Evolutionary conservation across 2,113 vertebrate genomes (phyloP).

Genomic region (Chionodraco myersi): DNA sequence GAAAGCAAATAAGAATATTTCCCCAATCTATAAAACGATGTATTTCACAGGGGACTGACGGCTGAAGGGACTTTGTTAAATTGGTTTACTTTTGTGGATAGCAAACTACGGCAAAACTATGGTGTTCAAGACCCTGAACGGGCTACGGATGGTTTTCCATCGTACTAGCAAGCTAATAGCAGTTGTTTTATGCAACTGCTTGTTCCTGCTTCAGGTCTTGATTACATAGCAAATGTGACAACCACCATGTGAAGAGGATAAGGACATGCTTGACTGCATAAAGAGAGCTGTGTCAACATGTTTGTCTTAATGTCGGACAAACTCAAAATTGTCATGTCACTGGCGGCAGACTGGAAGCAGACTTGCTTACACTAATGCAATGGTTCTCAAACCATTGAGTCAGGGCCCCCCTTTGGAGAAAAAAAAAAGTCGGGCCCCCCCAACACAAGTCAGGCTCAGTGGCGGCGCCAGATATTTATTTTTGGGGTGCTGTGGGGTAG

Average conservation of each 20-base stretch:
- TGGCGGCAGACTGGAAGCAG: neutral
- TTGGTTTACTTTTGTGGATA: neutral
- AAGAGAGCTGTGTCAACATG: constrained; percentile 15
- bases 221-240: constrained; percentile 14
- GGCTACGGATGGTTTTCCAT: neutral
- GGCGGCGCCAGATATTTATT: too few species aligned
- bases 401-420: too few species aligned
- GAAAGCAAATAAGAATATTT: too few species aligned
- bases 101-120: neutral
- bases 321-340: neutral
- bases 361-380: neutral
- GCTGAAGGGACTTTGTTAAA: neutral
- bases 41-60: neutral
- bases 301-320: neutral
- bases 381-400: too few species aligned
- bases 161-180: neutral
- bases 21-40: neutral
- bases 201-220: constrained; percentile 19
- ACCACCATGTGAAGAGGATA: neutral
- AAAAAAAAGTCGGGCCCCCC: too few species aligned
- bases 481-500: too few species aligned
- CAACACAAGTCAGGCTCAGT: too few species aligned
- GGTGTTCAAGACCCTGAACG: neutral
- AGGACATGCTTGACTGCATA: constrained; percentile 17
- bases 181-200: constrained; percentile 3